A percentile compares a stretch with the other conserved stretches of the same genome.
phyloP scores from a whole-genome alignment of 2,888 invertebrate genomes.

The Galeruca laticollis region DNA sequence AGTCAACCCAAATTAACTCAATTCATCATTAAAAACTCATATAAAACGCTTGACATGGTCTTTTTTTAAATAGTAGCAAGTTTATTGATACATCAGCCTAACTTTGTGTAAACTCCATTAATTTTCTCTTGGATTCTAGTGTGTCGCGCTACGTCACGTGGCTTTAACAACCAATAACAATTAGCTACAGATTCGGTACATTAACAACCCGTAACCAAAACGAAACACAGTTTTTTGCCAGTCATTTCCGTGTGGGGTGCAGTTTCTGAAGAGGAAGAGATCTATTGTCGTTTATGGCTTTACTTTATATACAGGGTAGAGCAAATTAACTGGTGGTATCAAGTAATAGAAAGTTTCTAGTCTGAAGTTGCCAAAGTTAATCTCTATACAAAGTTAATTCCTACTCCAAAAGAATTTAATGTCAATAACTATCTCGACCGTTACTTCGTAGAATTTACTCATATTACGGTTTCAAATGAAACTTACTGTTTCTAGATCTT shows the following conservation, averaged over 20 bases:
- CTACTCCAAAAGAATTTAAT: no score
- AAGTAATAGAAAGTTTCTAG: no score
- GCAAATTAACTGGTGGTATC: no score
- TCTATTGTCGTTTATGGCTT: constrained; percentile 26
- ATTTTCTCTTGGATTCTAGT: constrained; percentile 55
- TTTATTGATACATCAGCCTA: constrained; percentile 30
- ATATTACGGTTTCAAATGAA: no score
- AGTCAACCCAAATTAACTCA: no score
- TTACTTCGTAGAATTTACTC: no score
- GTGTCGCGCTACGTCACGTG: constrained; percentile 62
- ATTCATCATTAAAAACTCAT: no score
- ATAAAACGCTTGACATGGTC: no score
- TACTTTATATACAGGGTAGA: constrained; percentile 27
- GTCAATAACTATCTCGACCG: no score
- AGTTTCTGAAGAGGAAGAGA: constrained; percentile 38
- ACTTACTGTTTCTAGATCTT: no score
- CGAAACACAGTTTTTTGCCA: constrained; percentile 59
- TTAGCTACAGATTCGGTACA: constrained; percentile 66
- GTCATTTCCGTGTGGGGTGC: constrained; percentile 54
- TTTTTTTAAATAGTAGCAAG: neutral
- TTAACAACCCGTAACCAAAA: constrained; percentile 64
- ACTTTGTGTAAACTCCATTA: constrained; percentile 49
- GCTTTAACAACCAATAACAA: constrained; percentile 66
- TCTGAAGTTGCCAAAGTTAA: no score
- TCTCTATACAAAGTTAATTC: no score